Base-by-base conservation (phyloP, 2,113 vertebrate species). In the Danionella cerebrum region DNA sequence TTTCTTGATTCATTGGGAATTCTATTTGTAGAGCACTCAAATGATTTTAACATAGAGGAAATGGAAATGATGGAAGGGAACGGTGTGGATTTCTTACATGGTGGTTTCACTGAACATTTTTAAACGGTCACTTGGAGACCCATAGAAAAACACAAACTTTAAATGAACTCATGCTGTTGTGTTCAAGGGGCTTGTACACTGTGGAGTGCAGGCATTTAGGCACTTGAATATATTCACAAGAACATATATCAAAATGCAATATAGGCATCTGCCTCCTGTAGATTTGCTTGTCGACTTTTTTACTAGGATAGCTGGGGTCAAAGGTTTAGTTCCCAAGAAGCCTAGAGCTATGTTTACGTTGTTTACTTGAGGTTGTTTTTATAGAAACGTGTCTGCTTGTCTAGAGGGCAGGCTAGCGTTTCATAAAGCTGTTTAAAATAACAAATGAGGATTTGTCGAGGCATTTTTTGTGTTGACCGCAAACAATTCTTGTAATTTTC, bases 21-120 rank as follows among this genome's bases (percentile, higher is more conserved):
- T 27, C 65, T 60, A 60, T 65, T 73, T 58, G 38, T 29, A 74
- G 47, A 22, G 42, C 58, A 41, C 39, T 39, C 42, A 10, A 44
- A 48, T 42, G n/a, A 25, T 44, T 73, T 69, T 21, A 59, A 9
- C 41, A 36, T 13, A 12, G 29, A 52, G 47, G 45, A 62, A 39
- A 19, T 47, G 54, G 45, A 54, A 62, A 47, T 47, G 53, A 60
- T 60, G 54, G 64, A 60, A 41, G 22, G 10, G 8, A 59, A 24
- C 38, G 18, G 11, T 25, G 38, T 31, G 39, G 39, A 47, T 60
- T 48, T 41, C 22, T 19, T 29, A 25, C 24, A 9, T 29, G 57
- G 24, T 12, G 24, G 39, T 19, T 60, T 44, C 39, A 31, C 5
- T 0, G 13, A n/a, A 42, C 41, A 59, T 18, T 2, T 59, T 60